A percentile compares a stretch with the other conserved stretches of the same genome.
Conservation (phyloP, 1,140 invertebrate genomes). For the Orussus abietinus region DNA sequence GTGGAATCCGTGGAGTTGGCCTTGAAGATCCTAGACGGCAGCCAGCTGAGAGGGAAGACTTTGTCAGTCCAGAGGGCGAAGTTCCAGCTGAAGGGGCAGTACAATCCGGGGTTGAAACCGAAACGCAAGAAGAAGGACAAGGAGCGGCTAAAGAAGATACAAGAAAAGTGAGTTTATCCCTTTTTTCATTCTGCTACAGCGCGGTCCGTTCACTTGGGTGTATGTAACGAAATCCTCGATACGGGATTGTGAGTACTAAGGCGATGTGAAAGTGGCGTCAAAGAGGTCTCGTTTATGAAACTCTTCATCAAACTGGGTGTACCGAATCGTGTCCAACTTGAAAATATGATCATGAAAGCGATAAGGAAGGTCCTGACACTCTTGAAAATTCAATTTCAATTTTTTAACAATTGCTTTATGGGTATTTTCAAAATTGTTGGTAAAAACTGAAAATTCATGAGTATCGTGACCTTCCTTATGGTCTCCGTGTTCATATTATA, state of each 20-base stretch:
- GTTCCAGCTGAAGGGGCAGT: constrained; percentile 93
- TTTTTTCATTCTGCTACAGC: constrained; percentile 1
- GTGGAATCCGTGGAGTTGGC: constrained; percentile 93
- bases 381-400: too few species aligned
- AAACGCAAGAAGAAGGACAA: constrained; percentile 89
- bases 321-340: too few species aligned
- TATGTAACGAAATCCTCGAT: not conserved
- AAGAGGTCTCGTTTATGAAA: too few species aligned
- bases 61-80: constrained; percentile 88
- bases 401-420: too few species aligned
- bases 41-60: constrained; percentile 71
- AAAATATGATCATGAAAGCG: too few species aligned
- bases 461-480: too few species aligned
- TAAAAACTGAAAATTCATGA: too few species aligned
- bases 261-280: too few species aligned
- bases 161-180: constrained; percentile 74
- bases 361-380: too few species aligned
- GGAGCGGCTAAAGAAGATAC: constrained; percentile 87
- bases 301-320: too few species aligned
- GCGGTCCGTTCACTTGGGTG: constrained; percentile 1
- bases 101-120: constrained; percentile 90
- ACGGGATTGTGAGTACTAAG: not conserved
- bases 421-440: too few species aligned
- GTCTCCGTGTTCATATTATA: too few species aligned
- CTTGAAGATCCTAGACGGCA: constrained; percentile 88